Evolutionary conservation across 92 coral and sea anemone genomes (phyloP).

Genomic region (Epizoanthus rinbou): DNA sequence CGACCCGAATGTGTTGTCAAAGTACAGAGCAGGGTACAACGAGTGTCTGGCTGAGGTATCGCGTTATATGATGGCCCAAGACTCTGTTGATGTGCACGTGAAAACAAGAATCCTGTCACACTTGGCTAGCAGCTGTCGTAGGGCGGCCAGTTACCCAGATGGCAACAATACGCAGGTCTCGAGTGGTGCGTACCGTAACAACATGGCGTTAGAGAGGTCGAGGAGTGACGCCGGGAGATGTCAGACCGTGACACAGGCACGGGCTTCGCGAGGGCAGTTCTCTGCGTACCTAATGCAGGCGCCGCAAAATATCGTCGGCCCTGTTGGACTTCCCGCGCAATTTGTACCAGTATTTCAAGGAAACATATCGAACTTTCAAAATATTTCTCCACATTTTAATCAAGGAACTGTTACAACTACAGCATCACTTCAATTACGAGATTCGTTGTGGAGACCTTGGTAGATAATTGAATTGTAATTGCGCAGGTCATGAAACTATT

Average conservation of each 20-base stretch:
- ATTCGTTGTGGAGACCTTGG: constrained; percentile 35
- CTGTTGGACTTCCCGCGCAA: not conserved
- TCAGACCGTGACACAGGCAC: not conserved
- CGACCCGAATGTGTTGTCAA: constrained; percentile 57
- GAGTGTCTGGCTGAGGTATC: constrained; percentile 70
- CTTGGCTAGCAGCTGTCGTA: constrained; percentile 45
- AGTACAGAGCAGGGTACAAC: constrained; percentile 69
- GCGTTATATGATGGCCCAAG: constrained; percentile 56
- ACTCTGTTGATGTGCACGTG: constrained; percentile 51
- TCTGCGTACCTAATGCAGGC: constrained; percentile 6
- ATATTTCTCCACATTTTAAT: constrained; percentile 13
- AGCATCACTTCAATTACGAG: constrained; percentile 11
- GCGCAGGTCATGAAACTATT: not conserved
- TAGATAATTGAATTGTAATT: not conserved
- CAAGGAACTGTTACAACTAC: not conserved
- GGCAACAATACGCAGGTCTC: not conserved
- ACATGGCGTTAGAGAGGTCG: not conserved
- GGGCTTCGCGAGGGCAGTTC: not conserved
- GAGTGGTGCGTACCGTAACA: not conserved
- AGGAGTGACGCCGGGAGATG: not conserved
- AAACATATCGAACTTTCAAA: constrained; percentile 7
- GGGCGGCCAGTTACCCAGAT: constrained; percentile 13
- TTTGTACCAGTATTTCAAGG: constrained; percentile 23
- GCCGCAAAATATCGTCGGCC: not conserved
- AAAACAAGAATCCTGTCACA: constrained; percentile 64